Base-by-base conservation (phyloP, 2,888 invertebrate genomes). In the Agonopterix alstromeriana region DNA sequence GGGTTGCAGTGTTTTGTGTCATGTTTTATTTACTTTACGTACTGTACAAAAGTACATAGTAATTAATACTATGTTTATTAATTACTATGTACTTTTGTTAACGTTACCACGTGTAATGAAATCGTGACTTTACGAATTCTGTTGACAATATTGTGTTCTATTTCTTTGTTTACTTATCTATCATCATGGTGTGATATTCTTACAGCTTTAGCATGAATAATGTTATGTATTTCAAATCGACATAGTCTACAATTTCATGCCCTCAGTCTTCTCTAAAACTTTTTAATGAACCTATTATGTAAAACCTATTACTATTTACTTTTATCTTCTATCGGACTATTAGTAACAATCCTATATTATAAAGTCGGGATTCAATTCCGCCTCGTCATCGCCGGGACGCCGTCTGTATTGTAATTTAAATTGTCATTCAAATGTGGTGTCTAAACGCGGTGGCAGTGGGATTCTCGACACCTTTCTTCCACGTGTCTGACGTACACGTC, bases 341-440 rank as follows among this genome's bases (percentile, higher is more conserved):
- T 69, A 71, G 61, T 65, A 63, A 67, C 62, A 67, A 70, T 67
- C 67, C 65, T 58, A 52, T 58, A 67, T 65, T 70, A 74, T 65
- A 61, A 69, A 60, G 58, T 61, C 59, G 63, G 66, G 61, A 65
- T 60, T 53, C 52, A 69, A 73, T 75, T 70, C 54, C 65, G 84
- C 78, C 50, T 56, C 55, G 82, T 87, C 87, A 87, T 65, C 73
- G 62, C 70, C 71, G 73, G 75, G 84, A 82, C 84, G 82, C 80
- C 82, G 65, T 56, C 66, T 61, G 65, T 65, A 84, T 82, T 84
- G 82, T 85, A 67, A 84, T 85, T 81, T 75, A 82, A 77, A 86
- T 85, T 78, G 74, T 81, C 77, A 84, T 86, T 82, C 77, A 82
- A 82, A 83, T 78, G 69, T 69, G 71, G 64, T 68, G 61, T 55